Conservation (phyloP, 2,113 vertebrate genomes). For the Strix aluco region DNA sequence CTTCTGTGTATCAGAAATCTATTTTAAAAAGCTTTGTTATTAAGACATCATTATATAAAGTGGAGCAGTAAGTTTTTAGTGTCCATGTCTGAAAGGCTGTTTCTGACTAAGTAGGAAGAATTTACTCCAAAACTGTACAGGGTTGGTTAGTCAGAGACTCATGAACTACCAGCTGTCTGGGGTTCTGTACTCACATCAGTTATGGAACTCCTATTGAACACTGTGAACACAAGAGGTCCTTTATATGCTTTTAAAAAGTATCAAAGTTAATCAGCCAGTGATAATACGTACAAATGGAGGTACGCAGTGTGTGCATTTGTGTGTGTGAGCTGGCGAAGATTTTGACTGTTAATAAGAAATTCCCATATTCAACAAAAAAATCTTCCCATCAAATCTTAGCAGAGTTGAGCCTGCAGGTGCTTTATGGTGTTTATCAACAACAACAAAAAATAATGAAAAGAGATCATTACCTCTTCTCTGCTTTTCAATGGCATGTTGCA, state of each 20-base stretch:
- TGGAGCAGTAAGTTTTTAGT: background rate
- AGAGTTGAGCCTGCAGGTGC: background rate
- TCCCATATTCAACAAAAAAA: background rate
- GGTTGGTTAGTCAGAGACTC: fast-evolving
- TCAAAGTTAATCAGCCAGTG: background rate
- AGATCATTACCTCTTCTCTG: background rate
- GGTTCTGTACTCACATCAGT: background rate
- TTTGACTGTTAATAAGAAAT: background rate
- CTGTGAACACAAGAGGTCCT: background rate
- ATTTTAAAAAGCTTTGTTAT: background rate
- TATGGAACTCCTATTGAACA: background rate
- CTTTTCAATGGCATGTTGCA: background rate
- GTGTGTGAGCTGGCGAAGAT: background rate
- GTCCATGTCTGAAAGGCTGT: background rate
- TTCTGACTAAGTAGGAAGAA: background rate
- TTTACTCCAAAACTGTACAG: background rate
- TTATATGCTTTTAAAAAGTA: background rate
- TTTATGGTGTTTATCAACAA: background rate
- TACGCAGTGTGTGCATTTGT: too few relatives aligned
- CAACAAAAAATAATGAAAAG: background rate
- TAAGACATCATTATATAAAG: background rate
- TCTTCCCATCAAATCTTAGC: background rate
- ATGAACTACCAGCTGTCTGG: background rate
- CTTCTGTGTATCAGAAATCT: background rate
- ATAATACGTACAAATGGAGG: background rate